phyloP scores from a whole-genome alignment of 2,113 vertebrate genomes.

The Gorsachius goisagi region DNA sequence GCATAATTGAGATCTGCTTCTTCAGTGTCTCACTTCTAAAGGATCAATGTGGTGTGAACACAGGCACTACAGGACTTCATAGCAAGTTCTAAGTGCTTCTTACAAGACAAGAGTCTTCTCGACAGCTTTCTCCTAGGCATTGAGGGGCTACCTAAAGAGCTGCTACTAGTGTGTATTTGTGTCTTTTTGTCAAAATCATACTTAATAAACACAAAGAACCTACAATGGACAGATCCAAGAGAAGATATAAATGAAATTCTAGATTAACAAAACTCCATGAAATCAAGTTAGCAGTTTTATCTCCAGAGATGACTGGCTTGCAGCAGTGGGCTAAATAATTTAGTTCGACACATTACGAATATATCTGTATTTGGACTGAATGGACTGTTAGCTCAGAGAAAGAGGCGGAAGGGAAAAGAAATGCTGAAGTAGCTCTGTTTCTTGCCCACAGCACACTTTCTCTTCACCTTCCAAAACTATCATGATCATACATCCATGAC shows the following conservation, averaged over 20 bases:
- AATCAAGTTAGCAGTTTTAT: slow-evolving; percentile 17
- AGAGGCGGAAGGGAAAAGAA: not conserved
- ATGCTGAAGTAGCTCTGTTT: not conserved
- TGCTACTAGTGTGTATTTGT: not conserved
- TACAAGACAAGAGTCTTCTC: not conserved
- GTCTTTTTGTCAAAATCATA: not conserved
- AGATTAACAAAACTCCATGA: not conserved
- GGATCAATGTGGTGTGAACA: not conserved
- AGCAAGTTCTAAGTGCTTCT: not conserved
- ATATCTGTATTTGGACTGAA: slow-evolving; percentile 8
- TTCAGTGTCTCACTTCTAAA: not conserved
- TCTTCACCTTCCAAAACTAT: not conserved
- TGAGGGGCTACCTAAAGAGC: not conserved
- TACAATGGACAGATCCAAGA: not conserved
- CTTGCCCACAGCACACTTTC: not conserved
- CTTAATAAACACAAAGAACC: not conserved
- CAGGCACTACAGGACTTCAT: not conserved
- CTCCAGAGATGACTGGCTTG: not conserved
- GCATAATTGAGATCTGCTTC: not conserved
- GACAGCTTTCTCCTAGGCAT: not conserved
- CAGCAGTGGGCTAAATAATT: slow-evolving; percentile 25
- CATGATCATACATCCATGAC: not conserved
- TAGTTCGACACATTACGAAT: not conserved
- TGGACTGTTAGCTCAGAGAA: not conserved
- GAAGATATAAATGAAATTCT: not conserved